phyloP scores from a whole-genome alignment of 2,113 vertebrate genomes.

The Tringa solitaria region DNA sequence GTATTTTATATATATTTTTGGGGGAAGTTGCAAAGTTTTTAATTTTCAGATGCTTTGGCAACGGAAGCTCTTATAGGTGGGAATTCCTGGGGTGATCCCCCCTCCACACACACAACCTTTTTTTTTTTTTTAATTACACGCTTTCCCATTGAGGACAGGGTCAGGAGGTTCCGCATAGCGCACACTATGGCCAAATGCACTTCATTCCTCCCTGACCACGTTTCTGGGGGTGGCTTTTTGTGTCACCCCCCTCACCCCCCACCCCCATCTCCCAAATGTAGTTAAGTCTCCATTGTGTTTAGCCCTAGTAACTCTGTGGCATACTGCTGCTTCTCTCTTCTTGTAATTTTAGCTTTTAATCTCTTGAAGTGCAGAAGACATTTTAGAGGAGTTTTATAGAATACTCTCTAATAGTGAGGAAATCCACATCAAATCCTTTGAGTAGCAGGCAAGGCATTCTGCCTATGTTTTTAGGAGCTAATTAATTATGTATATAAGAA shows the following conservation, averaged over 20 bases:
- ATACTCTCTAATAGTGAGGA: neutral
- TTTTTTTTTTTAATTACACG: neutral
- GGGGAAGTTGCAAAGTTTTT: neutral
- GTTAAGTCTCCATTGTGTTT: neutral
- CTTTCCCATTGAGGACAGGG: neutral
- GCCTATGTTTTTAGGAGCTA: neutral
- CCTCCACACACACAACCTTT: neutral
- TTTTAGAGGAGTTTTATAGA: neutral
- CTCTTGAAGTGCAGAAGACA: neutral
- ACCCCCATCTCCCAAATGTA: too few species aligned
- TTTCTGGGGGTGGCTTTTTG: neutral
- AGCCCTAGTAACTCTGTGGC: neutral
- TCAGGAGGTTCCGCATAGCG: neutral
- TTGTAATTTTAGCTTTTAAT: neutral
- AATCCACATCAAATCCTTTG: neutral
- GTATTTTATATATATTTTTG: neutral
- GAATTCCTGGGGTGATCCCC: neutral
- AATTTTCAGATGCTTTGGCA: neutral
- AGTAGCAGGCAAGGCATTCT: neutral
- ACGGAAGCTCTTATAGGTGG: neutral
- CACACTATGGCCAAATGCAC: neutral
- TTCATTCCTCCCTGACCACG: neutral
- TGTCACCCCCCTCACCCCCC: too few species aligned
- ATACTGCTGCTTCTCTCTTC: neutral
- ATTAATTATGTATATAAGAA: neutral